Evolutionary conservation across 2,113 vertebrate species (phyloP).

Genomic region (Lagopus muta): DNA sequence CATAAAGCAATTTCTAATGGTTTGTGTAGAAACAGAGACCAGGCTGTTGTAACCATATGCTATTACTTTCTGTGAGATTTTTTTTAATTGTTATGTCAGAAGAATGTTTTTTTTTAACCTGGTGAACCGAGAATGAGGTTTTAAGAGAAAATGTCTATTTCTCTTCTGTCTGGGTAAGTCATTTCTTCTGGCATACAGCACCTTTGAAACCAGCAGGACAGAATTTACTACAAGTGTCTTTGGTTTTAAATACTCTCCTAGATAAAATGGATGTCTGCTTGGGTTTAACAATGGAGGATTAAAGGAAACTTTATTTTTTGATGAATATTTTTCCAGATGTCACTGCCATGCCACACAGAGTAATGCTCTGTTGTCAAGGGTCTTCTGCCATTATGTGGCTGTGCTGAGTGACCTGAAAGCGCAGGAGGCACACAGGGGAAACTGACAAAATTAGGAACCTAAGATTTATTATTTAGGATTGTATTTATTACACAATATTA

Average conservation of each 20-base stretch:
- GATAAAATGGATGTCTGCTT: neutral
- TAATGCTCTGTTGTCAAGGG: neutral
- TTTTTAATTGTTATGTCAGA: neutral
- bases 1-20: neutral
- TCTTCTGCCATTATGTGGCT: neutral
- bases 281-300: neutral
- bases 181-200: neutral
- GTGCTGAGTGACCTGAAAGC: neutral
- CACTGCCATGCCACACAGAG: accelerated
- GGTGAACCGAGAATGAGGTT: neutral
- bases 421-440: neutral
- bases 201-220: neutral
- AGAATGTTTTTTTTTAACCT: neutral
- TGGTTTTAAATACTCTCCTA: accelerated
- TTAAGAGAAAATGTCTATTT: neutral
- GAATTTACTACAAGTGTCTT: neutral
- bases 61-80: neutral
- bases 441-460: neutral
- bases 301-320: neutral
- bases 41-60: neutral
- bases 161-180: neutral
- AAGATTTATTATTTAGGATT: conserved; percentile 21
- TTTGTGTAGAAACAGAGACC: neutral
- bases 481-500: conserved; percentile 23
- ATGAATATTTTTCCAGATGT: neutral